Base-by-base conservation (phyloP, 2,888 invertebrate species). In the Pardosa pseudoannulata region DNA sequence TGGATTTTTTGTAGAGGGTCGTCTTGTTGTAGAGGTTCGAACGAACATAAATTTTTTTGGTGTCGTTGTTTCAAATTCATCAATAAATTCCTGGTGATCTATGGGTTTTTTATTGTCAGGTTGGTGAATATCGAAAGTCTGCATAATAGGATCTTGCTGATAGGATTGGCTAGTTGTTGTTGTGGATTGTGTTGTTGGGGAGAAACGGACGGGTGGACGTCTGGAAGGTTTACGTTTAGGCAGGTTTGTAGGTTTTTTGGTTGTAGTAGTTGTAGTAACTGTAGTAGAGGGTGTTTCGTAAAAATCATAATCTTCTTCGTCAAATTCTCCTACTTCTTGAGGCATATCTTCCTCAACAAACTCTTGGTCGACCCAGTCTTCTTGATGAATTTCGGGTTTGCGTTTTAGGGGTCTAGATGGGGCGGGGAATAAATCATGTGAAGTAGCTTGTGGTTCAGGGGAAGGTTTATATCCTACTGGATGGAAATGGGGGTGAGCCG, bases 71-170 rank as follows among this genome's bases (percentile, higher is more conserved):
- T 68, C 67, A 29, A 28, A 74, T 16, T 80, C 80, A 5, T 80
- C 68, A 9, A 81, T 19, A n/a, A 70, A 39, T 28, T 56, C 73
- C 27, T 81, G 81, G 6, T 70, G 56, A 27, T 81, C 62, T 1
- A 78, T 65, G 9, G 83, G 83, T 28, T 50, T 76, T 16, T 41
- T 72, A n/a, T 56, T 27, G 39, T 79, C 78, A 2, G 83, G 83
- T 31, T 78, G 78, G 31, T 85, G 83, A 9, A 78, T 85, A 27
- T 85, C 83, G 23, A 85, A 85, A 67, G 71, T 83, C 56, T 78
- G 73, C 1, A 83, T n/a, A 0, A 85, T 23, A 29, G 73, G 67
- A 6, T 67, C 56, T 19, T 72, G 41, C n/a, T n/a, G n/a, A 16
- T 39, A 6, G 11, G 70, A 41, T 70, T 70, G 39, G 27, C 39